Percentiles rank a stretch among this genome's conserved stretches.
Evolutionary conservation across 2,113 vertebrate genomes (phyloP).

Genomic region (Narcine bancroftii): DNA sequence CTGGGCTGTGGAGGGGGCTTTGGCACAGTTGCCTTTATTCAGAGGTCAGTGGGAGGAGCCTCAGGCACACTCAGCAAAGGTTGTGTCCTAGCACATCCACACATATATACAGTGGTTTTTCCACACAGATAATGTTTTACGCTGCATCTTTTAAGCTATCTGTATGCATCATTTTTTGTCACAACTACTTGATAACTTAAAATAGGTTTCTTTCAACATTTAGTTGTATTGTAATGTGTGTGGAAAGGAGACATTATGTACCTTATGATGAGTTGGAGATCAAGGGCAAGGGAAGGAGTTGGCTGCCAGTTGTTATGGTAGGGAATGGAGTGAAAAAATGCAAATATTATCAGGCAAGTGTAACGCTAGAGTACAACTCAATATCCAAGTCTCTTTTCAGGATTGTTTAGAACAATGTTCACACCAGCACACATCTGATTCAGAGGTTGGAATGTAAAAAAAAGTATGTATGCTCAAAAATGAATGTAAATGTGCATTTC

Average conservation of each 20-base stretch:
- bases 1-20: too few relatives aligned
- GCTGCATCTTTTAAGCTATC: too few relatives aligned
- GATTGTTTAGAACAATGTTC: background rate
- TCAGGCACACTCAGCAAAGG: too few relatives aligned
- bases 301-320: background rate
- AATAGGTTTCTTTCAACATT: background rate
- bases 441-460: background rate
- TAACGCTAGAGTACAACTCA: background rate
- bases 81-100: too few relatives aligned
- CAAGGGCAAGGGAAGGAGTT: too few relatives aligned
- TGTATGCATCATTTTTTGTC: too few relatives aligned
- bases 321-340: background rate
- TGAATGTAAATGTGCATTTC: background rate
- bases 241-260: background rate
- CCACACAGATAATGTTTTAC: too few relatives aligned
- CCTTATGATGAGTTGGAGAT: background rate
- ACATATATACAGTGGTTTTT: too few relatives aligned
- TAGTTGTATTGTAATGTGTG: background rate
- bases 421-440: background rate
- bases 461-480: background rate
- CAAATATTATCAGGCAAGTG: background rate
- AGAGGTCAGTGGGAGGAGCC: too few relatives aligned
- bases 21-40: too few relatives aligned
- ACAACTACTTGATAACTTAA: too few relatives aligned
- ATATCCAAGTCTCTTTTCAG: background rate